phyloP scores from a whole-genome alignment of 2,797 vertebrate species.

The Taenioides sp. region DNA sequence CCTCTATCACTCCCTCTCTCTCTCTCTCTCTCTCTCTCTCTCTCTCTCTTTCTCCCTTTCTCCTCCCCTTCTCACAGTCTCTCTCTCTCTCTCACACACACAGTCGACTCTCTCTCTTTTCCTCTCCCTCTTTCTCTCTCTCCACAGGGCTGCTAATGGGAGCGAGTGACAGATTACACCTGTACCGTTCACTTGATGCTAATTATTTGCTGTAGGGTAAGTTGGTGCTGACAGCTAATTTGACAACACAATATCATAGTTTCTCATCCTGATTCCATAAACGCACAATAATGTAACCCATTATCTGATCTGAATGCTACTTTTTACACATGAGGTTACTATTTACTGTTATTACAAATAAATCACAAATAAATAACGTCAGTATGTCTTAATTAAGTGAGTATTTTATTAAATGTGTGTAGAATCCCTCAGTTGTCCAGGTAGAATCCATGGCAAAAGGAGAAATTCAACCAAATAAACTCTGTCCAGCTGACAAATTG shows the following conservation, averaged over 20 bases:
- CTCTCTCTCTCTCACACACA: too few species aligned
- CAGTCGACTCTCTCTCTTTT: not conserved
- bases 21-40: slow-evolving; percentile 21
- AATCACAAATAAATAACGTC: not conserved
- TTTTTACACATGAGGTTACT: slow-evolving; percentile 23
- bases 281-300: not conserved
- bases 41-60: not conserved
- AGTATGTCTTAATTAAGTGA: not conserved
- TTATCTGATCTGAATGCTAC: not conserved
- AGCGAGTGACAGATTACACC: slow-evolving; percentile 36
- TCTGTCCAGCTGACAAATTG: too few species aligned
- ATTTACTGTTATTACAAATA: slow-evolving; percentile 24
- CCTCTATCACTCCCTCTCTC: too few species aligned
- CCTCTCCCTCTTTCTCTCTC: not conserved
- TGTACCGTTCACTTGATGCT: slow-evolving; percentile 28
- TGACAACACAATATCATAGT: not conserved
- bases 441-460: too few species aligned
- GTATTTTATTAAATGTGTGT: not conserved
- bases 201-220: slow-evolving; percentile 19
- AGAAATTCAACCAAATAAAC: too few species aligned
- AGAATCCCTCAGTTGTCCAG: too few species aligned
- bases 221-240: slow-evolving; percentile 24
- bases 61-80: too few species aligned
- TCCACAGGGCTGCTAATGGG: slow-evolving; percentile 1
- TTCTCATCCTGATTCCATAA: slow-evolving; percentile 13